These are phyloP conservation scores for Gopherus flavomarginatus DNA, from an alignment of 2,113 vertebrate genomes.

Conservation along the genomic window DNA sequence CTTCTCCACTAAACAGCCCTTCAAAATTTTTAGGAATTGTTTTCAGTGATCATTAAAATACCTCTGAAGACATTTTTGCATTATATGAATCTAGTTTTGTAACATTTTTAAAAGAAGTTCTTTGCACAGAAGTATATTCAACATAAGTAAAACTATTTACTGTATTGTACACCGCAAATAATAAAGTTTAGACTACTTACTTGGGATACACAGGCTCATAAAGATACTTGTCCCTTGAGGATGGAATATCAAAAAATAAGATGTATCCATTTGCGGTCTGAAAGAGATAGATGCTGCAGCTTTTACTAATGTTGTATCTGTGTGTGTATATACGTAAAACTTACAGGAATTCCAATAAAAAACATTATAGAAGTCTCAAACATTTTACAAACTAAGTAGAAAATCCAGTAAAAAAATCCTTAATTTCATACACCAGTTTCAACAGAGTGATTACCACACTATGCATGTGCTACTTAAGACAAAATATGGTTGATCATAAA, in stretches of 20 bases:
- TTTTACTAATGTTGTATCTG: neutral
- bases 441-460: neutral
- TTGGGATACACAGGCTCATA: constrained; percentile 96
- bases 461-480: neutral
- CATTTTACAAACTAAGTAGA: neutral
- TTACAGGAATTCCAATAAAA: accelerated
- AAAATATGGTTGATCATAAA: neutral
- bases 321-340: neutral
- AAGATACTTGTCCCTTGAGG: constrained; percentile 90
- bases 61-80: neutral
- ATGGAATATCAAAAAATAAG: constrained; percentile 92
- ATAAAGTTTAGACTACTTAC: constrained; percentile 81
- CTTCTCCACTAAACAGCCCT: neutral
- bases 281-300: constrained; percentile 68
- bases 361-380: neutral
- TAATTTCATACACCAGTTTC: neutral
- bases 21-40: neutral
- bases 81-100: neutral
- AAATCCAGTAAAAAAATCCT: neutral
- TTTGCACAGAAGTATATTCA: neutral
- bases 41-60: neutral
- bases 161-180: neutral
- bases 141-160: neutral
- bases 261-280: constrained; percentile 97
- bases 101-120: neutral